Percentiles rank a stretch among this genome's conserved stretches.
Conservation (phyloP, 2,888 invertebrate species). For the Stomorhina lunata region DNA sequence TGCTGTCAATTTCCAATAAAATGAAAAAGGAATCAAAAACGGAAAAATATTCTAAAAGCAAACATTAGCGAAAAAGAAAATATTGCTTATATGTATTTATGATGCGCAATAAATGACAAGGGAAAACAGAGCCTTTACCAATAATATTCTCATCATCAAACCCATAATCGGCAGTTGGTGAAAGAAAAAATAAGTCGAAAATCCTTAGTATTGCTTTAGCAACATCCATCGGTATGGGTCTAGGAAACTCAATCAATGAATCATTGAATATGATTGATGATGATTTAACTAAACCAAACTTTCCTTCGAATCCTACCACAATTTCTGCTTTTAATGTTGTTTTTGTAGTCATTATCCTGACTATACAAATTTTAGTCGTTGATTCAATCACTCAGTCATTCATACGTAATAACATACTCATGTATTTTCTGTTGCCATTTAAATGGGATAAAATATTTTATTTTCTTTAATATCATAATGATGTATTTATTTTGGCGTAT, state of each 20-base stretch:
- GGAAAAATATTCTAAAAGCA: not conserved
- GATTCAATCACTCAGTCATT: no score
- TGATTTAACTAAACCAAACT: constrained; percentile 50
- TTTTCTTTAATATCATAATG: constrained; percentile 17
- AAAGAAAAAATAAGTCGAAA: no score
- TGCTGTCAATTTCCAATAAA: not conserved
- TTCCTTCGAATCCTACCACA: constrained; percentile 15
- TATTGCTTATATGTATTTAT: not conserved
- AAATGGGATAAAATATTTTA: constrained; percentile 37
- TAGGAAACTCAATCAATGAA: constrained; percentile 58
- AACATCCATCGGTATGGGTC: not conserved
- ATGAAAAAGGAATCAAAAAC: not conserved
- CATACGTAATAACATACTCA: constrained; percentile 17
- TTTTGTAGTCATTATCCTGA: not conserved
- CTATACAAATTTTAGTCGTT: constrained; percentile 9
- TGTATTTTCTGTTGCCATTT: constrained; percentile 4
- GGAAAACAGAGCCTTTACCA: not conserved
- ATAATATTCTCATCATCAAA: not conserved
- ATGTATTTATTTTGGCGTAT: not conserved
- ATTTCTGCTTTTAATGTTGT: not conserved
- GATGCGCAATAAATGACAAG: not conserved
- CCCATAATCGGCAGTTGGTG: not conserved
- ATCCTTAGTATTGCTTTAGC: no score
- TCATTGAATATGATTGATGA: constrained; percentile 62
- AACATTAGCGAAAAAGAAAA: not conserved